Conservation (phyloP, 2,113 vertebrate genomes). For the Mastomys natalensis region DNA sequence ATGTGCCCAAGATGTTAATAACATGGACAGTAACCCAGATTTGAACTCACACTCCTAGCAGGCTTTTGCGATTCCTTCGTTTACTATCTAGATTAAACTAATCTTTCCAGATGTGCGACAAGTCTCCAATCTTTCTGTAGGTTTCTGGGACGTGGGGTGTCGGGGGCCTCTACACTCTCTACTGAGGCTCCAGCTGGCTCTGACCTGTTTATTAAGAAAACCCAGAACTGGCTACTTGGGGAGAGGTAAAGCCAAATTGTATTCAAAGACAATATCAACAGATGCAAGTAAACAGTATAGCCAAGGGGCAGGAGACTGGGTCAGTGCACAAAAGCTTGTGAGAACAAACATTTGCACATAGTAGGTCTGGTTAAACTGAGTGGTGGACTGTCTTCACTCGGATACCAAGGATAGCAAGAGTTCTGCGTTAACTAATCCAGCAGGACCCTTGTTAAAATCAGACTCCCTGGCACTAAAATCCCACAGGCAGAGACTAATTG, state of each 20-base stretch:
- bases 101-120: background rate
- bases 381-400: background rate
- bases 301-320: background rate
- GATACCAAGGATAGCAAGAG: too few relatives aligned
- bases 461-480: background rate
- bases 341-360: background rate
- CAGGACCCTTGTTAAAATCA: background rate
- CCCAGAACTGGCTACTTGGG: background rate
- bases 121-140: background rate
- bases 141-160: background rate
- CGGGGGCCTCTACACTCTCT: background rate
- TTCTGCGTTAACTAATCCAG: background rate
- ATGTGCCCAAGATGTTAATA: background rate
- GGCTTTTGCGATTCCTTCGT: background rate
- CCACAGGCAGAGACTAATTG: background rate
- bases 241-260: background rate
- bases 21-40: background rate
- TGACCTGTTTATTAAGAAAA: background rate
- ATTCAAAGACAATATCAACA: background rate
- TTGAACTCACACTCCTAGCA: constrained; percentile 15
- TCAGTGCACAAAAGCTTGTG: background rate
- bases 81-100: constrained; percentile 32
- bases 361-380: background rate
- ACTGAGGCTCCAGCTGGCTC: background rate
- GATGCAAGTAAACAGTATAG: background rate